phyloP scores from a whole-genome alignment of 2,888 invertebrate species.

The Agrenia bidenticulata region DNA sequence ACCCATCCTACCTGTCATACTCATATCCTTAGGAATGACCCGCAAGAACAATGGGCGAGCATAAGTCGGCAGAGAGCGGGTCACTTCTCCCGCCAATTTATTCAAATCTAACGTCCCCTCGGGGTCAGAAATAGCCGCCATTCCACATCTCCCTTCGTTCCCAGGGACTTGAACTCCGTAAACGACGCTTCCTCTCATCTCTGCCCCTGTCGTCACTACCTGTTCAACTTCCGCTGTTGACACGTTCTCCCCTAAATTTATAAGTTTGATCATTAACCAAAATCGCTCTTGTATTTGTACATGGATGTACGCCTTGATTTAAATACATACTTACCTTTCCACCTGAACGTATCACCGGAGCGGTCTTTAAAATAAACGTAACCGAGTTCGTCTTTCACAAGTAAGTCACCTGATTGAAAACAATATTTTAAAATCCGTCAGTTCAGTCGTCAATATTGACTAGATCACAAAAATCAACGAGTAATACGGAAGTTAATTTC shows the following conservation, averaged over 20 bases:
- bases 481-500: too few species aligned
- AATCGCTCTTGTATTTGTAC: too few species aligned
- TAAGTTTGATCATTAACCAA: too few species aligned
- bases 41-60: slow-evolving; percentile 88
- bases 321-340: slow-evolving; percentile 30
- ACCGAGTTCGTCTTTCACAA: slow-evolving; percentile 87
- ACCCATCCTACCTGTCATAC: slow-evolving; percentile 73
- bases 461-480: too few species aligned
- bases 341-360: slow-evolving; percentile 89
- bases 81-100: slow-evolving; percentile 66
- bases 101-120: slow-evolving; percentile 63
- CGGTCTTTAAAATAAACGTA: slow-evolving; percentile 92
- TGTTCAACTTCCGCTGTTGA: slow-evolving; percentile 97
- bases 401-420: slow-evolving; percentile 64
- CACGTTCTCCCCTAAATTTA: slow-evolving; percentile 82
- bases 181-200: slow-evolving; percentile 84
- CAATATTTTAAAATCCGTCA: slow-evolving; percentile 11
- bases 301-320: too few species aligned
- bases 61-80: slow-evolving; percentile 74
- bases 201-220: slow-evolving; percentile 76
- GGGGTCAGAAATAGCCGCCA: slow-evolving; percentile 84
- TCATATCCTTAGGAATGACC: slow-evolving; percentile 72
- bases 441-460: too few species aligned
- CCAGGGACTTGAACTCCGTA: slow-evolving; percentile 88
- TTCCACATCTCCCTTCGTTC: slow-evolving; percentile 85